Evolutionary conservation across 1,140 invertebrate species (phyloP).

Genomic region (Diabrotica undecimpunctata): DNA sequence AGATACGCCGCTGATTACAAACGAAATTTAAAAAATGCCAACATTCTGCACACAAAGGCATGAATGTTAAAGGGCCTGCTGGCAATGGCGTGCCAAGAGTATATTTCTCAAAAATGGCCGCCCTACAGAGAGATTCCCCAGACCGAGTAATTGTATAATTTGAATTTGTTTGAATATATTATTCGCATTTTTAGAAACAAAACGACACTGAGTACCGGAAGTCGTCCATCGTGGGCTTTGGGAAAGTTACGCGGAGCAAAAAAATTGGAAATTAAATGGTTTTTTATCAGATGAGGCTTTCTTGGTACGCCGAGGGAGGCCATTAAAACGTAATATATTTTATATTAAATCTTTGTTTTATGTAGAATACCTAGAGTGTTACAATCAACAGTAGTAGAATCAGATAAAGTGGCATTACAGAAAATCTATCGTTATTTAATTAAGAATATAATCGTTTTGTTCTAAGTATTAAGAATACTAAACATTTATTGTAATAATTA

Average conservation of each 20-base stretch:
- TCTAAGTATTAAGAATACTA: too few species aligned
- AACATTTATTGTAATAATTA: too few species aligned
- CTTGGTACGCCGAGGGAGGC: not conserved
- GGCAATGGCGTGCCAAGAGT: slow-evolving; percentile 1
- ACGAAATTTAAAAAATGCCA: not conserved
- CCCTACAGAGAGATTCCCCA: not conserved
- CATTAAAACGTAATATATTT: not conserved
- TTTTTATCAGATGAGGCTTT: slow-evolving; percentile 2
- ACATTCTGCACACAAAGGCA: not conserved
- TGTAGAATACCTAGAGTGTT: too few species aligned
- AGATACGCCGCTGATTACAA: not conserved
- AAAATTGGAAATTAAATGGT: not conserved
- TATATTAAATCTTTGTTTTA: not conserved
- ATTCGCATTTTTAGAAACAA: not conserved
- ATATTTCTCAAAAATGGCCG: slow-evolving; percentile 1
- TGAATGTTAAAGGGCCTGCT: not conserved
- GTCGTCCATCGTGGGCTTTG: slow-evolving; percentile 1
- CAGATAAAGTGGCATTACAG: too few species aligned
- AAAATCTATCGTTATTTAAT: too few species aligned
- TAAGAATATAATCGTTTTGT: too few species aligned
- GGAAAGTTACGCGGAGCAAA: not conserved
- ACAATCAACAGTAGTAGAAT: too few species aligned
- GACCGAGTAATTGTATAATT: slow-evolving; percentile 2
- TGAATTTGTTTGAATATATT: slow-evolving; percentile 3
- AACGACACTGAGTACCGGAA: not conserved